Conservation (phyloP, 2,888 invertebrate species). For the Dynastes tityus region DNA sequence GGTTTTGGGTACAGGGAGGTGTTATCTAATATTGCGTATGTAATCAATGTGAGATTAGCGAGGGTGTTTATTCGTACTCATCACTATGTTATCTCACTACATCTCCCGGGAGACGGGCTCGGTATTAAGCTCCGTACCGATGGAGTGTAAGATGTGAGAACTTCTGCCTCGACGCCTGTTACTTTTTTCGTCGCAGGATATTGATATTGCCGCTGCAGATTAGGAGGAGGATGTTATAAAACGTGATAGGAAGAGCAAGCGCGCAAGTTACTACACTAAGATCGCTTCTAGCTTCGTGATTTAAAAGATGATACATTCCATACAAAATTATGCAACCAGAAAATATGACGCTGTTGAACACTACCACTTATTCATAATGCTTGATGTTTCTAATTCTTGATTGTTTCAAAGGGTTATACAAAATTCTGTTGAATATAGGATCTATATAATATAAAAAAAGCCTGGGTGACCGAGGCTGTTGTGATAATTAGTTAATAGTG, state of each 20-base stretch:
- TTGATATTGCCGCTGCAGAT: slow-evolving; percentile 62
- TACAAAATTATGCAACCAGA: too few relatives aligned
- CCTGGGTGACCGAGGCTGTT: too few relatives aligned
- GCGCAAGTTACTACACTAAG: background rate
- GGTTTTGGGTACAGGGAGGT: slow-evolving; percentile 61
- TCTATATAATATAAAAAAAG: too few relatives aligned
- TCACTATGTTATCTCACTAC: slow-evolving; percentile 65
- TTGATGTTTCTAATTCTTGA: too few relatives aligned
- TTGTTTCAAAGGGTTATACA: too few relatives aligned
- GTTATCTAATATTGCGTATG: slow-evolving; percentile 70
- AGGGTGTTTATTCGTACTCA: slow-evolving; percentile 67
- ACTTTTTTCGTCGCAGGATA: slow-evolving; percentile 62
- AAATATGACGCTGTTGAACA: too few relatives aligned
- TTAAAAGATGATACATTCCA: background rate
- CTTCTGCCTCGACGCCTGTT: slow-evolving; percentile 54
- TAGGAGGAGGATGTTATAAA: slow-evolving; percentile 47
- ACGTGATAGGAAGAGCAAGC: slow-evolving; percentile 27
- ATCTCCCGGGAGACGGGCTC: slow-evolving; percentile 65
- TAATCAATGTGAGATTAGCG: slow-evolving; percentile 70
- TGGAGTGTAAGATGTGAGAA: slow-evolving; percentile 53
- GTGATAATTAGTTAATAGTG: too few relatives aligned
- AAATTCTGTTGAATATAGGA: too few relatives aligned
- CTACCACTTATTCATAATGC: too few relatives aligned
- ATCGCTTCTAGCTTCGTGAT: background rate
- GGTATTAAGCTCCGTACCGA: slow-evolving; percentile 50